phyloP scores from a whole-genome alignment of 2,797 vertebrate genomes.

The Parauchenoglanis punctatus region DNA sequence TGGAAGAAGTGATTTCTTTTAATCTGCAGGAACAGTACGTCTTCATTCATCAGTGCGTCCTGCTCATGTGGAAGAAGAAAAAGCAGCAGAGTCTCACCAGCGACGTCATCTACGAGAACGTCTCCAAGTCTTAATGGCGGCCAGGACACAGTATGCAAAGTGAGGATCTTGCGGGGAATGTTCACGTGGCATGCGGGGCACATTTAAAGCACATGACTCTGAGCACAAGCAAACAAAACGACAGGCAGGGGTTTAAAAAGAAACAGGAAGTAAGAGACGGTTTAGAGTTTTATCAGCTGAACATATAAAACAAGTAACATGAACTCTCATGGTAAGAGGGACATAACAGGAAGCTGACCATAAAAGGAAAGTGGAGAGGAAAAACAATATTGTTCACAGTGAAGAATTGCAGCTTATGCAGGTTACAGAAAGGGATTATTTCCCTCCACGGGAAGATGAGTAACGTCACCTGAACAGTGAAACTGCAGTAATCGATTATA shows the following conservation, averaged over 20 bases:
- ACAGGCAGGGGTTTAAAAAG: not conserved
- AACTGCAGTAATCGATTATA: not conserved
- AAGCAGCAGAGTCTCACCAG: slow-evolving; percentile 90
- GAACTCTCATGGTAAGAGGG: not conserved
- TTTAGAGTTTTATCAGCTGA: not conserved
- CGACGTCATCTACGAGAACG: slow-evolving; percentile 93
- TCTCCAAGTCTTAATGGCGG: slow-evolving; percentile 87
- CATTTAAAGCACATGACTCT: not conserved
- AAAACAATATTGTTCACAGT: not conserved
- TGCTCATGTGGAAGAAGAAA: slow-evolving; percentile 95
- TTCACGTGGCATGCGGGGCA: not conserved
- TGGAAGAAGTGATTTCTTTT: slow-evolving; percentile 22
- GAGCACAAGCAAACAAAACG: not conserved
- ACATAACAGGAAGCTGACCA: not conserved
- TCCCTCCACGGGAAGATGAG: not conserved
- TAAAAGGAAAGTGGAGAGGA: not conserved
- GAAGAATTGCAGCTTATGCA: not conserved
- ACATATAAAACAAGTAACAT: not conserved
- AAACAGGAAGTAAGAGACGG: not conserved
- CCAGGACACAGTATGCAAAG: slow-evolving; percentile 25
- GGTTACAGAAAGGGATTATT: not conserved
- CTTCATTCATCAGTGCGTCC: slow-evolving; percentile 96
- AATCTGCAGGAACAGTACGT: slow-evolving; percentile 90
- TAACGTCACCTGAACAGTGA: not conserved
- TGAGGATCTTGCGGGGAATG: not conserved